Evolutionary conservation across 2,113 vertebrate species (phyloP).

Genomic region (Myotis brandtii): DNA sequence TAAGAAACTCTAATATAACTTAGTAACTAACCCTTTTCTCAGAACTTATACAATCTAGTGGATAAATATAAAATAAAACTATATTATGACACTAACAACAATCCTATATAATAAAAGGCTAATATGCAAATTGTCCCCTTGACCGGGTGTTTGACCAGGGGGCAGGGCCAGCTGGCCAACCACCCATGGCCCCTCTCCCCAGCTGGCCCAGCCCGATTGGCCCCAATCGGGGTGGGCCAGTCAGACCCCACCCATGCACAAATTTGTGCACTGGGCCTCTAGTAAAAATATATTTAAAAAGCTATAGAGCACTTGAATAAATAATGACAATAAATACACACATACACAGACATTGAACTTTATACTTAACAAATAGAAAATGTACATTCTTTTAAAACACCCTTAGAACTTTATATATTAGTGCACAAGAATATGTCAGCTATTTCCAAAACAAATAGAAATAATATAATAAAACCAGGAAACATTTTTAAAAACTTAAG

Average conservation of each 20-base stretch:
- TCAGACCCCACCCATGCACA: too few species aligned
- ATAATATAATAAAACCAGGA: not conserved
- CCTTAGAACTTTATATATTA: not conserved
- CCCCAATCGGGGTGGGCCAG: too few species aligned
- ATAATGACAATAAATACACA: not conserved
- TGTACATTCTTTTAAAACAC: not conserved
- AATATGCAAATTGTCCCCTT: too few species aligned
- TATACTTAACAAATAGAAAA: slow-evolving; percentile 17
- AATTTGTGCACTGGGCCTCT: too few species aligned
- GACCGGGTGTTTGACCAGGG: too few species aligned
- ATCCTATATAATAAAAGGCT: too few species aligned
- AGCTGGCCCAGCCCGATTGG: too few species aligned
- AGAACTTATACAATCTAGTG: not conserved
- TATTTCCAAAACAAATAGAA: slow-evolving; percentile 15
- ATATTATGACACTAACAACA: too few species aligned
- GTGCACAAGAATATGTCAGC: not conserved
- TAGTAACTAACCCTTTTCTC: not conserved
- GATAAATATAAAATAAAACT: slow-evolving; percentile 18
- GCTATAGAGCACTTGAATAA: not conserved
- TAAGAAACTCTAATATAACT: not conserved
- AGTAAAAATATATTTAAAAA: too few species aligned
- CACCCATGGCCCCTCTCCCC: too few species aligned
- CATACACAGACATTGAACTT: not conserved
- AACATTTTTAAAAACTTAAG: not conserved
- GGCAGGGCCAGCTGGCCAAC: too few species aligned